Base-by-base conservation (phyloP, 2,888 invertebrate genomes). In the Physocephala rufipes region DNA sequence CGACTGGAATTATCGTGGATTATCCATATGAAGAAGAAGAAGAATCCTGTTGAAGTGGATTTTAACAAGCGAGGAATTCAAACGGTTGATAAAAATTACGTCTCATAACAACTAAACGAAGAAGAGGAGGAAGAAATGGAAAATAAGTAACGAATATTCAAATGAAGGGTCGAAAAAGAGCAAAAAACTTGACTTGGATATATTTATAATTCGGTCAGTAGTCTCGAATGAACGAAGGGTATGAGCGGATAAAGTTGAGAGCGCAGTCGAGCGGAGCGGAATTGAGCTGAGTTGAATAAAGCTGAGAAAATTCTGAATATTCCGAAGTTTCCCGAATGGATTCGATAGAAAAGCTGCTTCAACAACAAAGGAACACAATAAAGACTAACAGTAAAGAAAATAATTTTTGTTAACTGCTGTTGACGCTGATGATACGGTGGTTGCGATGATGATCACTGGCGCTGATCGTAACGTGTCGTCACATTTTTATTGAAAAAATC, bases 21-120 rank as follows among this genome's bases (percentile, higher is more conserved):
- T 36, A 4, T 36, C 9, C 36, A 9, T 36, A 9, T 36, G 36
- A 36, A 36, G 36, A 36, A 36, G 28, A n/a, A n/a, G n/a, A 61
- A 68, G 68, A 68, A 68, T 59, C 68, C 12, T 36, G 43, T 30
- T 51, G 68, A 68, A 68, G 30, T 62, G 62, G 61, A 61, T 62
- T 62, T 68, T 68, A 68, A 68, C 68, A 68, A 61, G 68, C 68
- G 68, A 61, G 51, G 30, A 68, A 61, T 68, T 68, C 61, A 68
- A 62, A 59, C 47, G 67, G 80, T 81, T 81, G 81, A 75, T 80
- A 76, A 74, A 65, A 72, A 69, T 73, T 71, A 67, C 71, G 16
- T 21, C 24, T 16, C 76, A 75, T 76, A 75, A 77, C 76, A 77
- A 75, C 76, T 73, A 79, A 75, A 78, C 74, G 72, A 77, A 69